phyloP scores from a whole-genome alignment of 2,888 invertebrate species.

The Notodonta ziczac region DNA sequence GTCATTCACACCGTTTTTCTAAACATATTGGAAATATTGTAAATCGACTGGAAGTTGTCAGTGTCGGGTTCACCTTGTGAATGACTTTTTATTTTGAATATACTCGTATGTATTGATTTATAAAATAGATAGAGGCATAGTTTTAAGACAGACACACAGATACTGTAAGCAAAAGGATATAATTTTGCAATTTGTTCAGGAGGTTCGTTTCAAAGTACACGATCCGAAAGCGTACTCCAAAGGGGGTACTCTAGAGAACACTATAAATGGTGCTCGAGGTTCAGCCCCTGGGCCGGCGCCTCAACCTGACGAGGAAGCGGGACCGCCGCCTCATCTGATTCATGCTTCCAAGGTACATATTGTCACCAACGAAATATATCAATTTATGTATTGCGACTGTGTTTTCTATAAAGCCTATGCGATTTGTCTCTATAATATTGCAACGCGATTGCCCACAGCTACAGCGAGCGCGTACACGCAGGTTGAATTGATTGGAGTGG shows the following conservation, averaged over 20 bases:
- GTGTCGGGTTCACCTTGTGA: too few species aligned
- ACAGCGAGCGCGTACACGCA: conserved; percentile 15
- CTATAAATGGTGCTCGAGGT: conserved; percentile 91
- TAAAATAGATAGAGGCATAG: too few species aligned
- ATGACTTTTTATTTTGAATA: too few species aligned
- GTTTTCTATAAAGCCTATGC: conserved; percentile 16
- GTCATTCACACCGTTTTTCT: too few species aligned
- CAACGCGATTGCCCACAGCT: conserved; percentile 21
- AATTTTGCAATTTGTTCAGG: conserved; percentile 82
- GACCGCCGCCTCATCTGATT: conserved; percentile 87
- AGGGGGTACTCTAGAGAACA: conserved; percentile 94
- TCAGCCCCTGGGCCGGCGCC: conserved; percentile 58
- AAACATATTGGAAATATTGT: too few species aligned
- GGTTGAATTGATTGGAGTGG: conserved; percentile 4
- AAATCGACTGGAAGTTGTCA: too few species aligned
- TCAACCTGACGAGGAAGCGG: conserved; percentile 81
- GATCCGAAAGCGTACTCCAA: conserved; percentile 96
- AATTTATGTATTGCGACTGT: neutral
- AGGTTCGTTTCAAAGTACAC: conserved; percentile 97
- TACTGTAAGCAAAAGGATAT: neutral
- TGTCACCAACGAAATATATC: neutral
- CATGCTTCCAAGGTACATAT: conserved; percentile 60
- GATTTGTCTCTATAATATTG: conserved; percentile 27
- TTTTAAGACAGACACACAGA: neutral
- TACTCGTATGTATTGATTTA: too few species aligned